Evolutionary conservation across 2,888 invertebrate genomes (phyloP).

Genomic region (Polymixis flavicincta): DNA sequence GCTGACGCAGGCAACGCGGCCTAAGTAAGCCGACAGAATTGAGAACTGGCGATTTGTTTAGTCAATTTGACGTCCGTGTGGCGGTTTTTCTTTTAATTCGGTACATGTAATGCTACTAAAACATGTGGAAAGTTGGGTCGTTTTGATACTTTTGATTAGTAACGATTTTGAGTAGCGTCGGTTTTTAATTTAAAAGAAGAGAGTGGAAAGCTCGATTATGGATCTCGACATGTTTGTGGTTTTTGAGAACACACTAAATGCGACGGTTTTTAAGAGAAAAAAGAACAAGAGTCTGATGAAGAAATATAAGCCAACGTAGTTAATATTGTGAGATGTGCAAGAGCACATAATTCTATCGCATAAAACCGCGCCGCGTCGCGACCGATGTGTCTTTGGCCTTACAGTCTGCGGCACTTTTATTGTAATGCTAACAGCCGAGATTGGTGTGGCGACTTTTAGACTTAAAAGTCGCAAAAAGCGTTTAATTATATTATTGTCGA

Average conservation of each 20-base stretch:
- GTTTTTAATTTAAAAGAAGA: background rate
- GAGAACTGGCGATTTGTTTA: conserved; percentile 52
- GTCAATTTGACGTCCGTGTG: conserved; percentile 4
- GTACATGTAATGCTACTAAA: background rate
- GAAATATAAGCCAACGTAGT: background rate
- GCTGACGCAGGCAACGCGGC: conserved; percentile 43
- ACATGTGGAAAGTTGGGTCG: background rate
- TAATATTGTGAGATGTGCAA: background rate
- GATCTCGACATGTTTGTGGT: too few species aligned
- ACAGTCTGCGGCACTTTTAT: conserved; percentile 48
- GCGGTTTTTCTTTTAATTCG: background rate
- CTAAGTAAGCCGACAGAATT: conserved; percentile 38
- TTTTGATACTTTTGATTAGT: conserved; percentile 13
- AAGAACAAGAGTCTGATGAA: background rate
- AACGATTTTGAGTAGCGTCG: background rate
- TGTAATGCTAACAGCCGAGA: conserved; percentile 44
- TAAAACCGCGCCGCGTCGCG: background rate
- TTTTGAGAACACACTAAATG: background rate
- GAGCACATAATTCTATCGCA: background rate
- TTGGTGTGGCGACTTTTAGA: conserved; percentile 51
- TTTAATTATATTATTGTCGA: conserved; percentile 66
- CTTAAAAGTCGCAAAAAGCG: conserved; percentile 60
- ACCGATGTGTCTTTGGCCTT: conserved; percentile 18
- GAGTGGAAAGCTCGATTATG: background rate
- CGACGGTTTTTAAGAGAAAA: background rate